Evolutionary conservation across 2,888 invertebrate genomes (phyloP).

Genomic region (Drosophila nr. medialis): DNA sequence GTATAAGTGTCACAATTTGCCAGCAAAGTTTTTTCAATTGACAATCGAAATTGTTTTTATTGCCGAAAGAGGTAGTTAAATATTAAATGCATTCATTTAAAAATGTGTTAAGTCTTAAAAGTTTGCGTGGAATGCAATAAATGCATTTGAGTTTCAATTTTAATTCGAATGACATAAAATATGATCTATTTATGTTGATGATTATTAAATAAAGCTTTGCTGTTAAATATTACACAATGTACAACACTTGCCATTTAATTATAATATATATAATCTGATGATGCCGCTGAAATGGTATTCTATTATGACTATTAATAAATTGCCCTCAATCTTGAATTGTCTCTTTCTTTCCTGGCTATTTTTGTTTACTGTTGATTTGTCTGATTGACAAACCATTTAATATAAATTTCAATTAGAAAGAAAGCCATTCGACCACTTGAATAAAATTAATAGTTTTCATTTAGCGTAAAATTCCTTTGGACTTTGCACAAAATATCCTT

Average conservation of each 20-base stretch:
- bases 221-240: neutral
- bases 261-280: too few relatives aligned
- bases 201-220: neutral
- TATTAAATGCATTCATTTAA: neutral
- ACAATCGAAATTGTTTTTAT: slow-evolving; percentile 4
- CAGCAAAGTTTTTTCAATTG: slow-evolving; percentile 21
- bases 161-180: neutral
- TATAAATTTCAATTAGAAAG: neutral
- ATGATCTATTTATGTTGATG: neutral
- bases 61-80: slow-evolving; percentile 1
- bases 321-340: neutral
- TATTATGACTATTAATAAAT: neutral
- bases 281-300: neutral
- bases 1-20: slow-evolving; percentile 9
- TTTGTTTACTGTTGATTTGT: neutral
- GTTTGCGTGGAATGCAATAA: neutral
- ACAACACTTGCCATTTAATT: neutral
- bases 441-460: neutral
- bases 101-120: neutral
- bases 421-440: neutral
- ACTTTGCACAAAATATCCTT: neutral
- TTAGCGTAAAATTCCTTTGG: neutral
- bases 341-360: neutral
- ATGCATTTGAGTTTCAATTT: neutral
- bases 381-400: neutral